Evolutionary conservation across 1,140 invertebrate species (phyloP).

Genomic region (Triops longicaudatus): DNA sequence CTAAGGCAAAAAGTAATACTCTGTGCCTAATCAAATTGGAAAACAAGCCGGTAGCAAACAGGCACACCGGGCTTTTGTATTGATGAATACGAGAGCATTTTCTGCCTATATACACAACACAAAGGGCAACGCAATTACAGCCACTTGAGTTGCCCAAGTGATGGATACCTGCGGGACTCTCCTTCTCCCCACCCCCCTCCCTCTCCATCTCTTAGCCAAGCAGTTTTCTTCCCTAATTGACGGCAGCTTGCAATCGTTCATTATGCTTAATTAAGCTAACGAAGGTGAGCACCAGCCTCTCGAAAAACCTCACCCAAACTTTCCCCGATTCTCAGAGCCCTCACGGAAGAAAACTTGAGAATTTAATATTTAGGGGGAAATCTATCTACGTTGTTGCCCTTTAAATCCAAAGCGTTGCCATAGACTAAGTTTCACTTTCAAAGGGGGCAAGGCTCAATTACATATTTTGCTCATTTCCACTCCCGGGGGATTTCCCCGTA

Average conservation of each 20-base stretch:
- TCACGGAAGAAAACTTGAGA: neutral
- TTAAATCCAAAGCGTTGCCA: neutral
- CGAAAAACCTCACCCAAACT: neutral
- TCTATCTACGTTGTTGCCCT: no score
- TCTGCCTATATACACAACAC: neutral
- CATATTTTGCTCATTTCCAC: neutral
- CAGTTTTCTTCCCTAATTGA: slow-evolving; percentile 12
- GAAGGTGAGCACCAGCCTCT: slow-evolving; percentile 10
- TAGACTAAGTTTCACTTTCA: neutral
- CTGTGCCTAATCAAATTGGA: slow-evolving; percentile 9
- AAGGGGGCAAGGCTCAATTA: neutral
- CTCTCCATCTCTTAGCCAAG: neutral
- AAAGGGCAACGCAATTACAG: slow-evolving; percentile 11
- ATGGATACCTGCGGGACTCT: slow-evolving; percentile 14
- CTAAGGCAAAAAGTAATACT: neutral
- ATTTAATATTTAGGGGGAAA: neutral
- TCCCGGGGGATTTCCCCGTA: neutral
- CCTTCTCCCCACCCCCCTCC: neutral
- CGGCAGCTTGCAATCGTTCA: slow-evolving; percentile 14
- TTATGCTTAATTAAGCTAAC: slow-evolving; percentile 15
- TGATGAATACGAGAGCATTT: slow-evolving; percentile 8
- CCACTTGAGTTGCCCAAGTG: slow-evolving; percentile 14
- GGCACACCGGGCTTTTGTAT: neutral
- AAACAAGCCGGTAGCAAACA: slow-evolving; percentile 9
- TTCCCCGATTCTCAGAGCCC: neutral